Evolutionary conservation across 2,113 vertebrate genomes (phyloP).

Genomic region (Arothron firmamentum): DNA sequence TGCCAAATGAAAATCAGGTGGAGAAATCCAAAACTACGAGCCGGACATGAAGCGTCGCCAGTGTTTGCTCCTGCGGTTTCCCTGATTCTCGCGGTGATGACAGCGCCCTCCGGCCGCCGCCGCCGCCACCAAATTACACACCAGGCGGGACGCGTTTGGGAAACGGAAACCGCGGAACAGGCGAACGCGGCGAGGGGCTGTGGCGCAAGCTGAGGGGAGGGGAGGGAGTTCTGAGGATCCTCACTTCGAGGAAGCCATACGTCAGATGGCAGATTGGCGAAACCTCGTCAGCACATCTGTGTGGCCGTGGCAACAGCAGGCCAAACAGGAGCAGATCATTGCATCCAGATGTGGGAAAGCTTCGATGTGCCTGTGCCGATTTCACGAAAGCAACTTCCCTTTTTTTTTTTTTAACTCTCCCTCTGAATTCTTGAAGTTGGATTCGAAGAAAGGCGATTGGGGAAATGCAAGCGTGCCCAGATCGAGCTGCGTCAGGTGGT

Average conservation of each 20-base stretch:
- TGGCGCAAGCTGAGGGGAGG: neutral
- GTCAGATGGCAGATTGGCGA: constrained; percentile 52
- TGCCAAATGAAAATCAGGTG: too few relatives aligned
- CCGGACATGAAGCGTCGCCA: too few relatives aligned
- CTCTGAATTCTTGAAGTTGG: constrained; percentile 9
- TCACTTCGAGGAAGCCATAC: constrained; percentile 30
- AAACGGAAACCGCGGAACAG: constrained; percentile 36
- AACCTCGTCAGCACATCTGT: constrained; percentile 63
- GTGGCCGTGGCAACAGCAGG: constrained; percentile 49
- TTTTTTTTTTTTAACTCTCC: constrained; percentile 1
- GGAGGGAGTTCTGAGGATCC: too few relatives aligned
- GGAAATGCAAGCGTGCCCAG: neutral
- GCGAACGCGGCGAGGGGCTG: constrained; percentile 4
- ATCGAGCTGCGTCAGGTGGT: constrained; percentile 23
- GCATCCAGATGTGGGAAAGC: constrained; percentile 56
- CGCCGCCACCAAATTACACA: constrained; percentile 38
- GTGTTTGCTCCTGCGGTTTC: constrained; percentile 16
- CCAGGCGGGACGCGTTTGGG: constrained; percentile 28
- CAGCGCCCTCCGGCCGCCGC: constrained; percentile 23
- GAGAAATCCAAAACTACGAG: too few relatives aligned
- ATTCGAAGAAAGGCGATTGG: constrained; percentile 17
- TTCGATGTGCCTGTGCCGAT: constrained; percentile 9
- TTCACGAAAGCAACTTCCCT: constrained; percentile 26
- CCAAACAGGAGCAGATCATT: constrained; percentile 45
- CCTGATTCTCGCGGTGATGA: constrained; percentile 50